Conservation (phyloP, 2,888 invertebrate species). For the Arctia plantaginis region DNA sequence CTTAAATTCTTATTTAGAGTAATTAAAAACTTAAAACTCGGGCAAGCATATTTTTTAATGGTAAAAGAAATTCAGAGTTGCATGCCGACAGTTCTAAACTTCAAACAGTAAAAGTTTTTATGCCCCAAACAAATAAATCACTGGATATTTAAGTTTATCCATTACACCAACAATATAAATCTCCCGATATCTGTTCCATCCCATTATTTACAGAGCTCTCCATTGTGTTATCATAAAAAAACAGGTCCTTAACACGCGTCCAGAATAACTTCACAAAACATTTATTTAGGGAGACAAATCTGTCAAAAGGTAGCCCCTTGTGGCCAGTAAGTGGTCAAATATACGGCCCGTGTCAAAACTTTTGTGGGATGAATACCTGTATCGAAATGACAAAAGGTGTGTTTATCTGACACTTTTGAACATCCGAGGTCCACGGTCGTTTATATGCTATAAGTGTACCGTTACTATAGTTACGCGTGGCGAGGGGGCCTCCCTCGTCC, state of each 20-base stretch:
- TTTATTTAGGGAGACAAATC: constrained; percentile 79
- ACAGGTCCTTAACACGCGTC: constrained; percentile 76
- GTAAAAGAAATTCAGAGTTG: too few species aligned
- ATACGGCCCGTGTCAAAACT: constrained; percentile 77
- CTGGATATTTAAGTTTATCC: constrained; percentile 50
- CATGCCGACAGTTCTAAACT: not conserved
- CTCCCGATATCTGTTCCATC: constrained; percentile 61
- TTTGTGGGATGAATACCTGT: constrained; percentile 76
- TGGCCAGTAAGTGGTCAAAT: constrained; percentile 80
- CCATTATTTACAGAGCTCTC: constrained; percentile 66
- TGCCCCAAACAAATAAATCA: constrained; percentile 51
- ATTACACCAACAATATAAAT: constrained; percentile 59
- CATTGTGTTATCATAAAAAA: constrained; percentile 66
- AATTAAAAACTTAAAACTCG: too few species aligned
- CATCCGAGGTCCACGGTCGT: constrained; percentile 82
- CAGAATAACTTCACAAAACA: constrained; percentile 65
- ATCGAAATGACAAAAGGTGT: constrained; percentile 71
- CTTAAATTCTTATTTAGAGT: constrained; percentile 21
- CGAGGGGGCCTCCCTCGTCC: constrained; percentile 53
- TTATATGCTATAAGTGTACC: constrained; percentile 68
- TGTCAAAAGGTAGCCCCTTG: constrained; percentile 63
- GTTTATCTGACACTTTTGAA: constrained; percentile 73
- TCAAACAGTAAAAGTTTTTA: not conserved
- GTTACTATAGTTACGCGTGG: constrained; percentile 61
- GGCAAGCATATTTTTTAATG: too few species aligned